These are phyloP conservation scores for Microchrysa polita DNA, from an alignment of 2,888 invertebrate species.

Conservation along the genomic window DNA sequence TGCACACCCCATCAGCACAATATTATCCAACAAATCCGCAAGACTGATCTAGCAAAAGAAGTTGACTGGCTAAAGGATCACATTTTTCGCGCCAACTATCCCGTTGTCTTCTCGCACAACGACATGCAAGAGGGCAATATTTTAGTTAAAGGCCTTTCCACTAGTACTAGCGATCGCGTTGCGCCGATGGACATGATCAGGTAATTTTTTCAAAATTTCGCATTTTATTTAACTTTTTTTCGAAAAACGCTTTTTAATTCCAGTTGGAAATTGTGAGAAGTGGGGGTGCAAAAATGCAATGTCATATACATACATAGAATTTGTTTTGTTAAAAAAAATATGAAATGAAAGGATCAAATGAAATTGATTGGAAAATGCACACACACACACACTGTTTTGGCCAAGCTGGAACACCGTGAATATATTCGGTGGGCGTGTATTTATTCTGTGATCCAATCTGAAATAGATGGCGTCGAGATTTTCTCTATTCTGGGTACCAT, in stretches of 20 bases:
- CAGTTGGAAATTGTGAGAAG: constrained; percentile 46
- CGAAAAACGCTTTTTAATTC: constrained; percentile 49
- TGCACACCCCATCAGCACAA: constrained; percentile 10
- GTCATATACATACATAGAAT: no score
- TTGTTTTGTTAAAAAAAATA: constrained; percentile 20
- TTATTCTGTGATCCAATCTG: constrained; percentile 29
- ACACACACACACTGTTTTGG: no score
- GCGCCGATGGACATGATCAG: constrained; percentile 45
- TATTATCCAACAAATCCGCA: constrained; percentile 58
- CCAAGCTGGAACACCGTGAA: background rate
- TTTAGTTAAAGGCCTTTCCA: constrained; percentile 61
- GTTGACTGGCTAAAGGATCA: constrained; percentile 75
- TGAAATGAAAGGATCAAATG: constrained; percentile 1
- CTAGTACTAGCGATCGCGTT: background rate
- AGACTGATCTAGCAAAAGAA: constrained; percentile 73
- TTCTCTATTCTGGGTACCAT: constrained; percentile 1
- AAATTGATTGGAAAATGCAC: constrained; percentile 1
- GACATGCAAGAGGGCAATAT: constrained; percentile 90
- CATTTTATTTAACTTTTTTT: constrained; percentile 45
- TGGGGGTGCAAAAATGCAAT: no score
- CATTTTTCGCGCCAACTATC: constrained; percentile 71
- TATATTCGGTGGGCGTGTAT: constrained; percentile 18
- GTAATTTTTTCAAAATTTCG: constrained; percentile 49
- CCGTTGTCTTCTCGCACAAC: constrained; percentile 94
- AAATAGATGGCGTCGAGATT: constrained; percentile 13